These are phyloP conservation scores for Pteruthius melanotis DNA, from an alignment of 2,113 vertebrate species.

Conservation along the genomic window DNA sequence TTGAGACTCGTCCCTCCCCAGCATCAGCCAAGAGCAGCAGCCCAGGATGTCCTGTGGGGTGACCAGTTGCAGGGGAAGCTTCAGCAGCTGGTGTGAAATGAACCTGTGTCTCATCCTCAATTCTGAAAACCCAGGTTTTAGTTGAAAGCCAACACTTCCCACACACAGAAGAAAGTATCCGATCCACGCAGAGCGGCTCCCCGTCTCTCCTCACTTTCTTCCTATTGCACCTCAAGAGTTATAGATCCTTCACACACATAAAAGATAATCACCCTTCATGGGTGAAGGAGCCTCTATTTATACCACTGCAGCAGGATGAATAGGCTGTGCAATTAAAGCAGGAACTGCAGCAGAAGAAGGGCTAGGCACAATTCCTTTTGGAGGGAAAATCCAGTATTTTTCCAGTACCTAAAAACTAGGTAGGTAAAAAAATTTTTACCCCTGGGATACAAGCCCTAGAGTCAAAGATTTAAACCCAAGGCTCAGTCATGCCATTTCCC, in stretches of 20 bases:
- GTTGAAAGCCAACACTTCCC: not conserved
- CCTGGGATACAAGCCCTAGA: not conserved
- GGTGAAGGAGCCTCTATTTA: slow-evolving; percentile 65
- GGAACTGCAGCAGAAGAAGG: slow-evolving; percentile 41
- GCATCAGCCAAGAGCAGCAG: not conserved
- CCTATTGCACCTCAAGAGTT: slow-evolving; percentile 54
- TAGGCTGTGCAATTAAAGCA: slow-evolving; percentile 59
- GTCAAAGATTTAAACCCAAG: not conserved
- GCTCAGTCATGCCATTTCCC: not conserved
- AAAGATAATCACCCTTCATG: slow-evolving; percentile 74
- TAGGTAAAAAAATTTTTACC: not conserved
- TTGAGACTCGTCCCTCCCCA: not conserved
- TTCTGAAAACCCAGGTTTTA: not conserved
- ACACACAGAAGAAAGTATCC: not conserved
- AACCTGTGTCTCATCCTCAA: not conserved
- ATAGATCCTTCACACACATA: slow-evolving; percentile 52
- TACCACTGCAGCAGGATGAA: slow-evolving; percentile 45
- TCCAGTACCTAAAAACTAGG: not conserved
- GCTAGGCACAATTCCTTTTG: not conserved
- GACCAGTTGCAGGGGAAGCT: not conserved
- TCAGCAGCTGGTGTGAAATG: not conserved
- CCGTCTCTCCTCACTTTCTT: slow-evolving; percentile 15
- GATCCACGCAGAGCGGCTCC: not conserved
- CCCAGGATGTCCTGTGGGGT: not conserved
- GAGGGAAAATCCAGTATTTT: not conserved